Base-by-base conservation (phyloP, 2,888 invertebrate genomes). In the Standfussiana lucernea region DNA sequence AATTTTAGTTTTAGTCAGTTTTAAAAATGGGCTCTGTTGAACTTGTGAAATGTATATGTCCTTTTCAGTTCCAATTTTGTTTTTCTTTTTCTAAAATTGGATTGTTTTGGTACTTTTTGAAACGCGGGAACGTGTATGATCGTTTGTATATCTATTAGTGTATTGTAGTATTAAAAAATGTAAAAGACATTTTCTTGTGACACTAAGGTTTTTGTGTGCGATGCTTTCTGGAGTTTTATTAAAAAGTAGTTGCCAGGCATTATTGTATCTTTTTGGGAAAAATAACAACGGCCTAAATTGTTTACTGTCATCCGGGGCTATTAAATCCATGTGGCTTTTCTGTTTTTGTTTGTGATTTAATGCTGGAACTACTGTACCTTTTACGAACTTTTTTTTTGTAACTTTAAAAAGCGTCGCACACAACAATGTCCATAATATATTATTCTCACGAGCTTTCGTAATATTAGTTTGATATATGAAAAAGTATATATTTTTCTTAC, bases 161-260 rank as follows among this genome's bases (percentile, higher is more conserved):
- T 87, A 88, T 83, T 75, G 81, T 94, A 93, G 93, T 91, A 91
- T 91, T 91, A 91, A 93, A 93, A 92, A 93, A 93, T 93, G 89
- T 94, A 96, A 96, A 96, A 96, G 96, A 96, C 96, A 96, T 94
- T 93, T 93, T 95, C 93, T 94, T 94, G 93, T 95, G 93, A 95
- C 93, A 93, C 92, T 56, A 35, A 35, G 50, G 61, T 73, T 86
- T 80, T 83, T 73, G 28, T 76, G 64, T 79, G 83, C 83, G 82
- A 82, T 84, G 79, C 11, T 77, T 80, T 80, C 75, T 76, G 24
- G 61, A 42, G 21, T 47, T 72, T 70, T 32, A 13, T 7, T 8
- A 35, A 6, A 47, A 68, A 81, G 7, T 53, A n/a, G 4, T 35
- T 35, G 21, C 1, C 8, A 2, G 18, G 18, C 21, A 11, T 32